Evolutionary conservation across 1,140 invertebrate species (phyloP), one percentile per base, ranked within the genome.

Genomic region (Sycophila sp.): DNA sequence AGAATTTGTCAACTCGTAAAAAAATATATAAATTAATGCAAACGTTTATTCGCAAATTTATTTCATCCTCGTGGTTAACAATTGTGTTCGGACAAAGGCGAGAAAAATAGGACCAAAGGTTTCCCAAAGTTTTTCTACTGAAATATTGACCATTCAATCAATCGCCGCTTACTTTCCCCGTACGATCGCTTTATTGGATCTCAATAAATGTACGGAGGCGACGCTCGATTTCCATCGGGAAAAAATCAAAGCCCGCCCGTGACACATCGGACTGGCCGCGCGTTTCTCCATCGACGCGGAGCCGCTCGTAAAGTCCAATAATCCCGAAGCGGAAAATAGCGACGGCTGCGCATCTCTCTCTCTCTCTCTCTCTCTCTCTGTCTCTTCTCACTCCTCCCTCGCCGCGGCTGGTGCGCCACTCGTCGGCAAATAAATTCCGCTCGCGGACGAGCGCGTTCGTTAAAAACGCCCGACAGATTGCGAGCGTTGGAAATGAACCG

Each of bases 381-480:
- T n/a, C n/a, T n/a, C n/a, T n/a, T n/a, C n/a, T n/a, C n/a, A n/a
- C n/a, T n/a, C n/a, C n/a, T n/a, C n/a, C n/a, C n/a, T n/a, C n/a
- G n/a, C n/a, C n/a, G n/a, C n/a, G n/a, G n/a, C n/a, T n/a, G n/a
- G n/a, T n/a, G n/a, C n/a, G n/a, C n/a, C n/a, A n/a, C n/a, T 56
- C 17, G 15, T n/a, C 11, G 24, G 45, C 38, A 47, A 69, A 69
- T 69, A 69, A 69, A 69, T 60, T 59, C 40, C 22, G 19, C 32
- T 32, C n/a, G 22, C 66, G 17, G 17, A 28, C 26, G 10, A 28
- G 59, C 40, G 53, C 19, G 10, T 42, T 28, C 40, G 59, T 47
- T 45, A 68, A 68, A 58, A 68, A 60, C 66, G n/a, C 34, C 19
- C 42, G 40, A n/a, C n/a, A n/a, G n/a, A n/a, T n/a, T n/a, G n/a